A percentile compares a stretch with the other conserved stretches of the same genome.
These are phyloP conservation scores for Hassar affinis DNA, from an alignment of 2,113 vertebrate genomes.

Conservation along the genomic window DNA sequence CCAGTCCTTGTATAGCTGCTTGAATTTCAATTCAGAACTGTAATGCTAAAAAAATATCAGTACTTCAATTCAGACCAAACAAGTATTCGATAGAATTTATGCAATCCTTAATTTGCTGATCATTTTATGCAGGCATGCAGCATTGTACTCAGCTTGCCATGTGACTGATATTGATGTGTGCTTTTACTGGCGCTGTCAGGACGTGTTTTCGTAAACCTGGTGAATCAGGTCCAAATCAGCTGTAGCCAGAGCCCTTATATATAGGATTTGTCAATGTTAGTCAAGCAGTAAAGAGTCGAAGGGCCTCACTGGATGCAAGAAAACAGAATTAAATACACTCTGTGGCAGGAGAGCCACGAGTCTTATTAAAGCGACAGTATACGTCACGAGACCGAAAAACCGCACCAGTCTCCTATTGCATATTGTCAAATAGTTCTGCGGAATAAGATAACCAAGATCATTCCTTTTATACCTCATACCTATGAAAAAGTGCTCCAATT, in stretches of 20 bases:
- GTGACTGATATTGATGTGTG: neutral
- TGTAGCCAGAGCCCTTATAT: neutral
- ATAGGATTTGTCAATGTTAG: slow-evolving; percentile 23
- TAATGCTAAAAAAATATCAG: neutral
- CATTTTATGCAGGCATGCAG: neutral
- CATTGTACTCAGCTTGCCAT: neutral
- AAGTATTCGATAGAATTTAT: neutral
- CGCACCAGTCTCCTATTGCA: slow-evolving; percentile 15
- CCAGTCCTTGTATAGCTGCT: neutral
- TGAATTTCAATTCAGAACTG: neutral
- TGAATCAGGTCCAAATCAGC: slow-evolving; percentile 17
- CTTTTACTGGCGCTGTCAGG: slow-evolving; percentile 15
- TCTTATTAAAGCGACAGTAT: slow-evolving; percentile 20
- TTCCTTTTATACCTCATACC: slow-evolving; percentile 42
- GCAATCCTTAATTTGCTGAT: neutral
- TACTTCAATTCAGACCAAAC: neutral
- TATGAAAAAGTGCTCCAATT: slow-evolving; percentile 39
- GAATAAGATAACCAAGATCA: slow-evolving; percentile 49
- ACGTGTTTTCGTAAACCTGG: slow-evolving; percentile 18
- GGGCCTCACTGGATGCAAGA: neutral
- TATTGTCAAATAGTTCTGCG: slow-evolving; percentile 42
- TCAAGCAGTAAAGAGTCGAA: slow-evolving; percentile 11
- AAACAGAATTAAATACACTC: slow-evolving; percentile 7
- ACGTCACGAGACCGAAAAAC: neutral
- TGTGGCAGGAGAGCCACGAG: neutral